Percentiles rank a stretch among this genome's conserved stretches.
phyloP scores from a whole-genome alignment of 1,140 invertebrate species.

The Drosophila malerkotliana region DNA sequence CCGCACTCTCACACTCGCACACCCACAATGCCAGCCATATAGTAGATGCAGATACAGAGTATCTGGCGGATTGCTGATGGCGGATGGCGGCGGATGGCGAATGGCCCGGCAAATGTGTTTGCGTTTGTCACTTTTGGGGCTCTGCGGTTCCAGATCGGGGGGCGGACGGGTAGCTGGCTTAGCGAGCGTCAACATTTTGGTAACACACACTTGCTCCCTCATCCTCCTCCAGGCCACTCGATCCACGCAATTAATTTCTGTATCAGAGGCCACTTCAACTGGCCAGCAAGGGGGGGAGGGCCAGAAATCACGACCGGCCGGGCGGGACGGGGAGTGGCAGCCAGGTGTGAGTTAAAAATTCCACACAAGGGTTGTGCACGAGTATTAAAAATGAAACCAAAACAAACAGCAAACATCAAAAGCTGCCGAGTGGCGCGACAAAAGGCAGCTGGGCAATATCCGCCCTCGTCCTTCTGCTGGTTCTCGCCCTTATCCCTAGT shows the following conservation, averaged over 20 bases:
- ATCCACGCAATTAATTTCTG: conserved; percentile 81
- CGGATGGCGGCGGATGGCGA: conserved; percentile 49
- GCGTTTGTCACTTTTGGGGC: conserved; percentile 76
- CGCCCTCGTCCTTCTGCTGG: conserved; percentile 20
- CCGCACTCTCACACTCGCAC: conserved; percentile 18
- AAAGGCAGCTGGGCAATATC: conserved; percentile 62
- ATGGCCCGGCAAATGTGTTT: conserved; percentile 69
- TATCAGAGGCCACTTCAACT: conserved; percentile 69
- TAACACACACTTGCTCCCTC: conserved; percentile 53
- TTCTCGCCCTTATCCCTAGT: conserved; percentile 1
- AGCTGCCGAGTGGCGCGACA: conserved; percentile 52
- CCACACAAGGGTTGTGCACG: conserved; percentile 40
- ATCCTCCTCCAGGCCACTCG: conserved; percentile 59
- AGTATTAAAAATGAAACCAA: conserved; percentile 78
- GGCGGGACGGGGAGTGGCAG: no score
- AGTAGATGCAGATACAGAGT: conserved; percentile 29
- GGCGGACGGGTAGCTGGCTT: conserved; percentile 45
- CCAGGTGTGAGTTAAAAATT: conserved; percentile 39
- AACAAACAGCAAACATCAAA: conserved; percentile 79
- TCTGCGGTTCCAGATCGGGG: conserved; percentile 56
- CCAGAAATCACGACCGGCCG: conserved; percentile 7
- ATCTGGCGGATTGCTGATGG: conserved; percentile 54
- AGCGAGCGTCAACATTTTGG: conserved; percentile 78
- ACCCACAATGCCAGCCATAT: conserved; percentile 1
- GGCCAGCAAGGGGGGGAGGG: conserved; percentile 8